Base-by-base conservation (phyloP, 2,797 vertebrate genomes). In the Neopelma chrysocephalum region DNA sequence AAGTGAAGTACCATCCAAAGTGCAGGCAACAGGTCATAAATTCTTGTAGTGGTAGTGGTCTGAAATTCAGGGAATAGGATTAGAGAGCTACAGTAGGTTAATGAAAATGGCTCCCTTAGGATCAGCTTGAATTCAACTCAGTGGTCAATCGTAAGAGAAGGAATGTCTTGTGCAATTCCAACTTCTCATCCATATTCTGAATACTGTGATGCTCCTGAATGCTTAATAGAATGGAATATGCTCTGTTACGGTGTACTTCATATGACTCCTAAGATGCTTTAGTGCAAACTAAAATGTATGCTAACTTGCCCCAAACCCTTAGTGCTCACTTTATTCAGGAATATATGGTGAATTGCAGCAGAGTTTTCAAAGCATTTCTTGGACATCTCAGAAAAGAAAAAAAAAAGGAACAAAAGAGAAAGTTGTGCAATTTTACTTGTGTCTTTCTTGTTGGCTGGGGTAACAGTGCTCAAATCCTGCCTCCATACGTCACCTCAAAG, bases 121-220 rank as follows among this genome's bases (percentile, higher is more conserved):
- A 96, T 95, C 91, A 92, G 91, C 88, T 92, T 95, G 88, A 96
- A 90, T 95, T 93, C 91, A 92, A 65, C 91, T 93, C 86, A 58
- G 81, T 94, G 96, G 96, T 95, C 96, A 94, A 50, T 94, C 11
- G 0, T 94, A 94, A 87, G 68, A 89, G 38, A 60, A 89, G 78
- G 81, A 92, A 93, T 62, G 90, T 87, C 93, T 89, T 77, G 43
- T 94, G 88, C 92, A 96, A 92, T 93, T 96, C 89, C 83, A 93
- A 1, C 50, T 82, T 73, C 88, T 92, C 83, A 96, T 92, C 92
- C 87, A 31, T 95, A 93, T 94, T 94, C 92, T 78, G 71, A 94
- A 90, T 57, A 43, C 83, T 27, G n/a, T 3, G 8, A 54, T 80
- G 75, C 64, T 95, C 50, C 71, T 77, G 88, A 92, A 93, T 89